phyloP scores from a whole-genome alignment of 2,797 vertebrate genomes.

The Tenualosa ilisha region DNA sequence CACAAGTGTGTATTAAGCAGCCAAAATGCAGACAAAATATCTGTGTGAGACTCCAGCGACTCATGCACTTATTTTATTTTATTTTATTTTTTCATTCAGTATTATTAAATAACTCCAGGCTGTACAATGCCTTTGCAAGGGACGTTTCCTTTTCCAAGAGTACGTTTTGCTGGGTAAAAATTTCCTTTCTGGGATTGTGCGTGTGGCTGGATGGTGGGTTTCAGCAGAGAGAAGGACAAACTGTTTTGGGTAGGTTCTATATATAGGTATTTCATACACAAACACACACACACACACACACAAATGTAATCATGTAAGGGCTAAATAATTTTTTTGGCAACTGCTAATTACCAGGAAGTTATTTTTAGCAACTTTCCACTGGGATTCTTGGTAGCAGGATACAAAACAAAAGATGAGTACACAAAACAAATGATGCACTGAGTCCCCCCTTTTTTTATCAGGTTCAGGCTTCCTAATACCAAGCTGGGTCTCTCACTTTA shows the following conservation, averaged over 20 bases:
- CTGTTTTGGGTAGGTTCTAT: background rate
- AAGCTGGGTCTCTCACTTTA: slow-evolving; percentile 80
- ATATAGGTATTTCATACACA: background rate
- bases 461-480: slow-evolving; percentile 54
- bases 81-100: background rate
- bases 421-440: background rate
- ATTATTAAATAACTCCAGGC: background rate
- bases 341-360: background rate
- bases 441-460: background rate
- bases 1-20: background rate
- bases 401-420: background rate
- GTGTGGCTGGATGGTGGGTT: background rate
- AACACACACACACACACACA: background rate
- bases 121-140: background rate
- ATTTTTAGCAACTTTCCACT: background rate
- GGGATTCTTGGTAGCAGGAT: background rate
- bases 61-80: background rate
- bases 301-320: background rate
- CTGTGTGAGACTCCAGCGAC: background rate
- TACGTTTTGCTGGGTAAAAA: background rate
- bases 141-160: background rate
- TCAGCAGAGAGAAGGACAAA: background rate
- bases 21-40: background rate
- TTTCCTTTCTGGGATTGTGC: background rate
- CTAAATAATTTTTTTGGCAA: background rate